These are phyloP conservation scores for Melanotaenia trifasciata DNA, from an alignment of 2,797 vertebrate species.

Conservation along the genomic window DNA sequence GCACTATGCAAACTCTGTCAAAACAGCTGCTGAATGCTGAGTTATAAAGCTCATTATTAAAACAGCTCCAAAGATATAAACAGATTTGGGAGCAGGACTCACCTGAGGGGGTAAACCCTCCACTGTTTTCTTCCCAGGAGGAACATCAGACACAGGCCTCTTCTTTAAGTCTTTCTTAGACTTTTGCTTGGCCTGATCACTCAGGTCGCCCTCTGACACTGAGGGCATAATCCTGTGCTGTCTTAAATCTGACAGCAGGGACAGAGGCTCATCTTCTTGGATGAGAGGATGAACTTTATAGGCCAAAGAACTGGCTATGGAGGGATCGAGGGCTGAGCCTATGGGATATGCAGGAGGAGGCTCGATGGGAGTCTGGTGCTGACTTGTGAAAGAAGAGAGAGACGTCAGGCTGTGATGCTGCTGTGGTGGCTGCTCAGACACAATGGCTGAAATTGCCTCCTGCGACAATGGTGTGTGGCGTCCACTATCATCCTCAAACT, in stretches of 20 bases:
- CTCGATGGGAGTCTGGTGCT: slow-evolving; percentile 83
- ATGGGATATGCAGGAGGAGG: slow-evolving; percentile 85
- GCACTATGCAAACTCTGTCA: not conserved
- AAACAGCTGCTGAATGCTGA: not conserved
- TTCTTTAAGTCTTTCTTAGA: slow-evolving; percentile 90
- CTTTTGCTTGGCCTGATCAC: slow-evolving; percentile 85
- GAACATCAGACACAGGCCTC: slow-evolving; percentile 91
- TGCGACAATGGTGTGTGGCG: slow-evolving; percentile 80
- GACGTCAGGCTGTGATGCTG: slow-evolving; percentile 67
- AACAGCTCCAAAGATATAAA: not conserved
- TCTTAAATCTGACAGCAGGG: slow-evolving; percentile 76
- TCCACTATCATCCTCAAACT: slow-evolving; percentile 88
- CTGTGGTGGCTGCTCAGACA: slow-evolving; percentile 39
- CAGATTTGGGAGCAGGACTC: slow-evolving; percentile 68
- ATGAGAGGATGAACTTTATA: slow-evolving; percentile 87
- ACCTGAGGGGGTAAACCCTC: slow-evolving; percentile 95
- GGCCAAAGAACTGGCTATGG: slow-evolving; percentile 79
- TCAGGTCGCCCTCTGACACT: slow-evolving; percentile 93
- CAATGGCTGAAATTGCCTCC: slow-evolving; percentile 57
- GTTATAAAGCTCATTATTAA: not conserved
- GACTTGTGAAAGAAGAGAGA: slow-evolving; percentile 60
- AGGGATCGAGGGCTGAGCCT: slow-evolving; percentile 78
- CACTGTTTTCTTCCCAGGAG: slow-evolving; percentile 89
- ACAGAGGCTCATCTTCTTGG: slow-evolving; percentile 80
- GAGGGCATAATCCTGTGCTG: slow-evolving; percentile 89